Evolutionary conservation across 2,888 invertebrate species (phyloP).

Genomic region (Augochlorella aurata): DNA sequence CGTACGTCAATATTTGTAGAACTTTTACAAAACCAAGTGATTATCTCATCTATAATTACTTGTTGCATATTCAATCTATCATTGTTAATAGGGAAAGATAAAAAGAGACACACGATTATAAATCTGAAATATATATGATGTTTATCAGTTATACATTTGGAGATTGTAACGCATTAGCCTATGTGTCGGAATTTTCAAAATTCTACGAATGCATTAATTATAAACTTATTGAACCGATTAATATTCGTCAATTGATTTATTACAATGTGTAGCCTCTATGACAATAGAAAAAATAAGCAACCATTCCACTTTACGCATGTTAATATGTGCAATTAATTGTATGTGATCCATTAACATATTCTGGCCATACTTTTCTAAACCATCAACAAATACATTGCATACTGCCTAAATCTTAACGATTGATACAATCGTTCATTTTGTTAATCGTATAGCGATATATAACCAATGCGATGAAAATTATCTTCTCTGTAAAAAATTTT

Average conservation of each 20-base stretch:
- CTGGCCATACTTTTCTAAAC: constrained; percentile 43
- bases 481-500: constrained; percentile 54
- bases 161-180: constrained; percentile 49
- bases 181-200: constrained; percentile 49
- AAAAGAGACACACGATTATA: constrained; percentile 54
- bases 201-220: constrained; percentile 43
- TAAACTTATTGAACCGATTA: constrained; percentile 46
- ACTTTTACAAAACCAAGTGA: constrained; percentile 17
- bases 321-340: constrained; percentile 28
- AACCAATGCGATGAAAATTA: constrained; percentile 60
- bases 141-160: constrained; percentile 59
- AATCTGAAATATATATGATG: constrained; percentile 60
- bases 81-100: constrained; percentile 47
- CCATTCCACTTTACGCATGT: constrained; percentile 33
- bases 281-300: constrained; percentile 49
- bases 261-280: constrained; percentile 53
- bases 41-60: constrained; percentile 11
- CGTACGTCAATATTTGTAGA: background rate
- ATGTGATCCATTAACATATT: constrained; percentile 43
- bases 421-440: constrained; percentile 69
- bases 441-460: constrained; percentile 45
- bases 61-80: constrained; percentile 7
- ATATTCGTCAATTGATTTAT: constrained; percentile 44
- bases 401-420: constrained; percentile 64
- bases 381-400: constrained; percentile 57